Percentiles rank a stretch among this genome's conserved stretches.
These are phyloP conservation scores for Romanogobio albipinnatus DNA, from an alignment of 2,113 vertebrate species.

Conservation along the genomic window DNA sequence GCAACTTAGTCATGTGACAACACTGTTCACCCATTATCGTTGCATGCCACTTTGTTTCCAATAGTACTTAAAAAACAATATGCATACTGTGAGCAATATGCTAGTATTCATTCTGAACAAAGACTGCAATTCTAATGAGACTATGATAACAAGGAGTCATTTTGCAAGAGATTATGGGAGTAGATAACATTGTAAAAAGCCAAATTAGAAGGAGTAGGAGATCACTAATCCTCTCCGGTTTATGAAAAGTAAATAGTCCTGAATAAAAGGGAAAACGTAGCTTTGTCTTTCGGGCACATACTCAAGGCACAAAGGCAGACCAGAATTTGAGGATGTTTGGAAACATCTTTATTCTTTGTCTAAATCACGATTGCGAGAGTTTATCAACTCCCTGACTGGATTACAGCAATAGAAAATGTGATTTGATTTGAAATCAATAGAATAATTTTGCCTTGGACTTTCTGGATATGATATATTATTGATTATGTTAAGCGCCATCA, in stretches of 20 bases:
- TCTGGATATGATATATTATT: not conserved
- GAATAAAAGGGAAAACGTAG: not conserved
- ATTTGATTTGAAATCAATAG: not conserved
- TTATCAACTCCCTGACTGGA: not conserved
- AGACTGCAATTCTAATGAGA: not conserved
- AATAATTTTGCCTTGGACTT: not conserved
- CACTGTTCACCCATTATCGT: not conserved
- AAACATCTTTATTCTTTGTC: not conserved
- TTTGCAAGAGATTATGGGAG: not conserved
- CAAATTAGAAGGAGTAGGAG: not conserved
- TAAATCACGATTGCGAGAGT: not conserved
- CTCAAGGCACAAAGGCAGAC: not conserved
- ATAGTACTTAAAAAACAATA: not conserved
- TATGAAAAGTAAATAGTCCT: not conserved
- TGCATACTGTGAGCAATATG: not conserved
- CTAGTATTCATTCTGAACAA: not conserved
- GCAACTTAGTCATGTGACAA: not conserved
- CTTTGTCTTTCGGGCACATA: not conserved
- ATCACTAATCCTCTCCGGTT: conserved; percentile 2
- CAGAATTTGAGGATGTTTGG: not conserved
- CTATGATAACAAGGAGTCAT: not conserved
- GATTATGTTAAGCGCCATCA: not conserved
- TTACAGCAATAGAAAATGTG: conserved; percentile 34
- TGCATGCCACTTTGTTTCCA: not conserved
- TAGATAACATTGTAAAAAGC: not conserved